Evolutionary conservation across 2,888 invertebrate species (phyloP), one percentile per base, ranked within the genome.

Genomic region (Phyto melanocephala): DNA sequence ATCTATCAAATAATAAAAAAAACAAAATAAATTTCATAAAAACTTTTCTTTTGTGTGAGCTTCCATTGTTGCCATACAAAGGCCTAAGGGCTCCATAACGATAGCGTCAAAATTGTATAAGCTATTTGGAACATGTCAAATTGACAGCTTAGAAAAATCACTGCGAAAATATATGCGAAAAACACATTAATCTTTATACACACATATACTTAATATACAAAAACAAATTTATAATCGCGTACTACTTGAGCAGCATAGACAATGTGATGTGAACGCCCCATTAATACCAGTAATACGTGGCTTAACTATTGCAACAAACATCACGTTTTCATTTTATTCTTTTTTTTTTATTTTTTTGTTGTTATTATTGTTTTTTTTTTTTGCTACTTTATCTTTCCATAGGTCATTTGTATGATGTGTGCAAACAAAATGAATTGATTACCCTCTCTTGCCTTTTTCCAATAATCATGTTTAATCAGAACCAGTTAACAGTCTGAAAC

Each of bases 91-190:
- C 47, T 3, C 37, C 28, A 50, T 17, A 40, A 65, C 40, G 63
- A 45, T 45, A 54, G 24, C 37, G 45, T 42, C 33, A 68, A 37
- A 54, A 47, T 62, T 33, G 11, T 13, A 47, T 58, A 42, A 47
- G 13, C 10, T 37, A 77, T 81, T 54, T 68, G 67, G 72, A 47
- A 70, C 78, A 77, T 68, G 81, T 72, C 72, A 40, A 77, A 58
- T 56, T 62, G 80, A 68, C 75, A 70, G 72, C 17, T 62, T 37
- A 50, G 71, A 60, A 63, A 76, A 76, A 76, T 80, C 54, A 68
- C 76, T 42, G 65, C 11, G 6, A 63, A 35, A 47, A 33, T 33
- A 42, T 24, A 35, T 10, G n/a, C 13, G 15, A 33, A 35, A 20
- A 35, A 11, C 15, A 42, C 45, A 45, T 75, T 67, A 72, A 74